Conservation (phyloP, 2,797 vertebrate genomes). For the Prunella strophiata region DNA sequence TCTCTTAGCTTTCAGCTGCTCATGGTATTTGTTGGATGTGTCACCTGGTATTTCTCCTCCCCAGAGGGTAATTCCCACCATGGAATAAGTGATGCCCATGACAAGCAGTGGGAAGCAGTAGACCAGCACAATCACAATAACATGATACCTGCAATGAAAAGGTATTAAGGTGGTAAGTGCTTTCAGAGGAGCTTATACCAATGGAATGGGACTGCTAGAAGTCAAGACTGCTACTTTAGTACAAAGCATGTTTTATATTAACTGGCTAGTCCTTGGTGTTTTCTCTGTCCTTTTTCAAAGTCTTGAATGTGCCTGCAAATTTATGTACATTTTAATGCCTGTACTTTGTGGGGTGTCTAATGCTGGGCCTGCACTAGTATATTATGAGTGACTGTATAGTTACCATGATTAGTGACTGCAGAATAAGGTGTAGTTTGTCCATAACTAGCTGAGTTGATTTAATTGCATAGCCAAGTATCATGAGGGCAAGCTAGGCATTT, state of each 20-base stretch:
- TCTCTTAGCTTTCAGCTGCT: constrained; percentile 94
- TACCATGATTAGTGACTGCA: neutral
- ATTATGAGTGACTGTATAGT: neutral
- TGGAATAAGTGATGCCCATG: constrained; percentile 95
- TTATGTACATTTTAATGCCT: neutral
- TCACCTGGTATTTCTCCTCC: constrained; percentile 96
- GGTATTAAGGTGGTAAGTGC: neutral
- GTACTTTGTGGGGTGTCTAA: neutral
- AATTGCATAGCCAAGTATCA: neutral
- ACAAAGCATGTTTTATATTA: neutral
- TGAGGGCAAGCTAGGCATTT: neutral
- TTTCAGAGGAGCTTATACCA: neutral
- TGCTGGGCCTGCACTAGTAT: neutral
- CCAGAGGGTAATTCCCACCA: constrained; percentile 95
- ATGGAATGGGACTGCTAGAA: neutral
- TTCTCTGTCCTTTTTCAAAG: neutral
- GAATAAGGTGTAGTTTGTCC: neutral
- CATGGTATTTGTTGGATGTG: constrained; percentile 92
- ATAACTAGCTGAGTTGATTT: neutral
- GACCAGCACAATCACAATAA: constrained; percentile 89
- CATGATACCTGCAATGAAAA: constrained; percentile 86
- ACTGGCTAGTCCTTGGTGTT: neutral
- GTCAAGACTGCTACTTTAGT: neutral
- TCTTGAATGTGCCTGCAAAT: neutral
- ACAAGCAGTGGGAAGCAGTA: constrained; percentile 91